Evolutionary conservation across 1,140 invertebrate genomes (phyloP), one percentile per base, ranked within the genome.

Genomic region (Choristoneura fumiferana): DNA sequence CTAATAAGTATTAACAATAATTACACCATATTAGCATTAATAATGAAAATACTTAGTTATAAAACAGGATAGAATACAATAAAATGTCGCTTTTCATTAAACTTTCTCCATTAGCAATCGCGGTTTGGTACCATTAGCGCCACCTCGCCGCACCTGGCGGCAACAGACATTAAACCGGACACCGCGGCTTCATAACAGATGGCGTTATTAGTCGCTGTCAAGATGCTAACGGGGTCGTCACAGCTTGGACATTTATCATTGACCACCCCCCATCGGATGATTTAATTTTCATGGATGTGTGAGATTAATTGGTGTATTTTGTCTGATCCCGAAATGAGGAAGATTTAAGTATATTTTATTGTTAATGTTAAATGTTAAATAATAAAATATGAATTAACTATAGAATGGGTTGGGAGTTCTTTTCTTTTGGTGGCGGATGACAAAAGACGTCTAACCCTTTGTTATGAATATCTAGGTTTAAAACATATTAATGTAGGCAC

Each of bases 141-240:
- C 74, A 77, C 69, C 73, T 75, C 58, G 56, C 65, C 67, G 54
- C 59, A 63, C 43, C 58, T 71, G 69, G 57, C 55, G 62, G 57
- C 65, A 73, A 62, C 68, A 63, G 67, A 74, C 69, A 72, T 64
- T 62, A 65, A 54, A 66, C 37, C 63, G 73, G 71, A 81, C 71
- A 75, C 53, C 67, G 74, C 57, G 67, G 67, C 58, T 67, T 64
- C 58, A 67, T 72, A 71, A 87, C 83, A 85, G 84, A 87, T 87
- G 84, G 76, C 82, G 77, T 68, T 67, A 87, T 84, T 85, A 82
- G 80, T 85, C 62, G 45, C 9, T 59, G 82, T 83, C 84, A 77
- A 58, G 69, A 76, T 69, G 62, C 22, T 63, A 73, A 67, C 67
- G 63, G 63, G 65, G 63, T 73, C 66, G 79, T 79, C 78, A 69